Evolutionary conservation across 1,140 invertebrate species (phyloP).

Genomic region (Drosophila novamexicana): DNA sequence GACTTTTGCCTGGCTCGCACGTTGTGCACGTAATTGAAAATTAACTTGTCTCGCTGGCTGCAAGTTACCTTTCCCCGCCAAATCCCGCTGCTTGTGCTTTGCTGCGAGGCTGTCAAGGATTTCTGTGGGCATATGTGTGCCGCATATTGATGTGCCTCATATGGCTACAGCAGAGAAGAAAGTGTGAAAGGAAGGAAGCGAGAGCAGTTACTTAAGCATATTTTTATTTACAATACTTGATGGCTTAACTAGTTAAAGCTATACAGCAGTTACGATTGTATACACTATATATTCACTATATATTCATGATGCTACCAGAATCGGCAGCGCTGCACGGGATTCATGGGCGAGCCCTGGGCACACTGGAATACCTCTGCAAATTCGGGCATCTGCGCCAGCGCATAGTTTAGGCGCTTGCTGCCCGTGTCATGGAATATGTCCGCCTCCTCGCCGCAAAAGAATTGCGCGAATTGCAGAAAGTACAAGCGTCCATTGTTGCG

Average conservation of each 20-base stretch:
- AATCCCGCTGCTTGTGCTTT: not conserved
- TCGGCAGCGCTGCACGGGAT: constrained; percentile 91
- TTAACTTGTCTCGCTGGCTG: constrained; percentile 66
- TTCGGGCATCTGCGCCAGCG: constrained; percentile 92
- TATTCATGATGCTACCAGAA: constrained; percentile 88
- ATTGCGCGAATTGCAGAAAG: constrained; percentile 76
- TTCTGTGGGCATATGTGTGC: constrained; percentile 43
- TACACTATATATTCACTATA: not conserved
- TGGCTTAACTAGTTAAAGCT: constrained; percentile 65
- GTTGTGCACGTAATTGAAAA: constrained; percentile 75
- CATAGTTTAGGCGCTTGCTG: constrained; percentile 90
- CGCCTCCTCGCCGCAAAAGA: constrained; percentile 73
- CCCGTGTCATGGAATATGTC: constrained; percentile 92
- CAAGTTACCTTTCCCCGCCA: constrained; percentile 22
- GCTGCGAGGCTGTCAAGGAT: constrained; percentile 36
- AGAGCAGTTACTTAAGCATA: constrained; percentile 42
- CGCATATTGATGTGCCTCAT: constrained; percentile 55
- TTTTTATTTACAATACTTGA: constrained; percentile 75
- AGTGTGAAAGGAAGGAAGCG: not conserved
- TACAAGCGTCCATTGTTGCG: constrained; percentile 52
- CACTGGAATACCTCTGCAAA: constrained; percentile 91
- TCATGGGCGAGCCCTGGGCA: constrained; percentile 90
- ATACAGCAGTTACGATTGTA: constrained; percentile 24
- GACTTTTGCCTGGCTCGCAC: constrained; percentile 40
- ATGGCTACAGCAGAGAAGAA: not conserved